phyloP scores from a whole-genome alignment of 2,797 vertebrate genomes.

The Melanotaenia maccullochi region DNA sequence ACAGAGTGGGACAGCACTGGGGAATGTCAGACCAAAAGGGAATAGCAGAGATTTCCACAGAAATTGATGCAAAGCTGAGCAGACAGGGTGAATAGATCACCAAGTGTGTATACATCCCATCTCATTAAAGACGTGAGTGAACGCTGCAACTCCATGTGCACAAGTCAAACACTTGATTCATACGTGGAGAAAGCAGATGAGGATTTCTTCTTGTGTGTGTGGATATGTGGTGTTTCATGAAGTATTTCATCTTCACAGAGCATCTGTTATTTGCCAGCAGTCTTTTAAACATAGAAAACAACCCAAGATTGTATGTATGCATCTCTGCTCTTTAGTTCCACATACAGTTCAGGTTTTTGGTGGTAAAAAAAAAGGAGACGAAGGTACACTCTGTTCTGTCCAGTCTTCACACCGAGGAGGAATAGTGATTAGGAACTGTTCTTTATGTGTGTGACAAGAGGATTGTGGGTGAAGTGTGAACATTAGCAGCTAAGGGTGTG shows the following conservation, averaged over 20 bases:
- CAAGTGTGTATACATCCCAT: conserved; percentile 15
- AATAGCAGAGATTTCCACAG: conserved; percentile 42
- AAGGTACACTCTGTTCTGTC: conserved; percentile 36
- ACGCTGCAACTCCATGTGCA: conserved; percentile 15
- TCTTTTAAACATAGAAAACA: neutral
- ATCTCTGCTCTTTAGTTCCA: conserved; percentile 11
- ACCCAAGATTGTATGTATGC: conserved; percentile 4
- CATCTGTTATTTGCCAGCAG: conserved; percentile 10
- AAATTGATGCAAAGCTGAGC: conserved; percentile 7
- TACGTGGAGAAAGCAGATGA: conserved; percentile 10
- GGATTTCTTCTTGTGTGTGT: neutral
- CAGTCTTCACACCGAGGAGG: conserved; percentile 44
- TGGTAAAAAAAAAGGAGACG: conserved; percentile 8
- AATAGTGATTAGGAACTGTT: conserved; percentile 56
- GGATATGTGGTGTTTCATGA: conserved; percentile 13
- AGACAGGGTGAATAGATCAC: conserved; percentile 5
- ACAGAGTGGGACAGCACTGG: conserved; percentile 32
- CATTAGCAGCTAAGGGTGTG: conserved; percentile 54
- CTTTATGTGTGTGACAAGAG: conserved; percentile 33
- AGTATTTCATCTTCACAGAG: conserved; percentile 17
- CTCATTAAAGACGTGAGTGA: neutral
- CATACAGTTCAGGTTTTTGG: conserved; percentile 20
- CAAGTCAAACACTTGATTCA: conserved; percentile 26
- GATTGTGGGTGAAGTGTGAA: conserved; percentile 70
- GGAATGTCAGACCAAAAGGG: conserved; percentile 51